Conservation (phyloP, 2,888 invertebrate genomes). For the Eubasilissa splendida region DNA sequence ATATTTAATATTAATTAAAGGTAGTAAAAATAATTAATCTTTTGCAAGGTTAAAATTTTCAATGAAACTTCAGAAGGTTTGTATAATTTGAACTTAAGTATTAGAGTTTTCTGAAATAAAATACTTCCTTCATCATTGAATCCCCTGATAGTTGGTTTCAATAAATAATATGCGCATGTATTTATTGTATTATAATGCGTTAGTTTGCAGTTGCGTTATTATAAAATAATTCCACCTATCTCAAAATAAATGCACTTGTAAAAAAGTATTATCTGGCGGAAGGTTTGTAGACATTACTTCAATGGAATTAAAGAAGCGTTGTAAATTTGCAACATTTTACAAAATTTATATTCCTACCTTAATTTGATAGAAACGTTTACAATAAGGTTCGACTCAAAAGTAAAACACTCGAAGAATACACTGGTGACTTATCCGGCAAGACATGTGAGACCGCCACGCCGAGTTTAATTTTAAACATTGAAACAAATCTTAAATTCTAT, state of each 20-base stretch:
- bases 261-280: neutral
- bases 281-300: neutral
- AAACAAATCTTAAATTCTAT: constrained; percentile 36
- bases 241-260: neutral
- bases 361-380: neutral
- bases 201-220: no score
- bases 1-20: no score
- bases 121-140: no score
- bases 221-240: no score
- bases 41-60: no score
- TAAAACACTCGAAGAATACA: neutral
- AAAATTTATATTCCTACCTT: constrained; percentile 22
- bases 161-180: no score
- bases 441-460: constrained; percentile 37
- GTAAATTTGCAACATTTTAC: neutral
- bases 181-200: no score
- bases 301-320: neutral
- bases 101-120: no score
- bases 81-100: no score
- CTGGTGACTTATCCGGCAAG: constrained; percentile 13
- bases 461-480: constrained; percentile 41
- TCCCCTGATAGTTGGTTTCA: no score
- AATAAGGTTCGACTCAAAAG: neutral
- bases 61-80: no score
- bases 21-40: no score